phyloP scores from a whole-genome alignment of 1,140 invertebrate species.

The Nebria ingens region DNA sequence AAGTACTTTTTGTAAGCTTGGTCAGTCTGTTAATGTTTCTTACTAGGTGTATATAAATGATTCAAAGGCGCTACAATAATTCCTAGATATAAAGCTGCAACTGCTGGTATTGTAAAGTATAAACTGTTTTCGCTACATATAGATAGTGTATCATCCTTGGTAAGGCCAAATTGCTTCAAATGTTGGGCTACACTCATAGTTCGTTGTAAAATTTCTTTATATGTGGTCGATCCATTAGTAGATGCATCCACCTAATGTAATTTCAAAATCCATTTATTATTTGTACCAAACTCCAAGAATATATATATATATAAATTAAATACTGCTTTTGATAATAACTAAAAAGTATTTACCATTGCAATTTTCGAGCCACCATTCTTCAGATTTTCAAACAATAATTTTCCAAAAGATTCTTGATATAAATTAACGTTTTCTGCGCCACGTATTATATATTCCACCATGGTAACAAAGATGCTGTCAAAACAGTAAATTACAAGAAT shows the following conservation, averaged over 20 bases:
- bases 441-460: background rate
- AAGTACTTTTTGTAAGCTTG: background rate
- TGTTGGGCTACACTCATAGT: background rate
- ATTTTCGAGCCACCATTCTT: background rate
- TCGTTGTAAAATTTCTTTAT: background rate
- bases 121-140: background rate
- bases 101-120: background rate
- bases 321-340: background rate
- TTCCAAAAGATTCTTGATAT: background rate
- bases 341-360: constrained; percentile 1
- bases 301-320: background rate
- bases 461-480: too few relatives aligned
- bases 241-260: background rate
- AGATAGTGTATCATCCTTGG: background rate
- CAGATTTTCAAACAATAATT: background rate
- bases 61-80: background rate
- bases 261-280: background rate
- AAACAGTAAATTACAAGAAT: too few relatives aligned
- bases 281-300: background rate
- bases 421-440: background rate
- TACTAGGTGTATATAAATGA: background rate
- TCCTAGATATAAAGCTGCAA: background rate
- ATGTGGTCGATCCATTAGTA: background rate
- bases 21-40: background rate
- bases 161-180: background rate